phyloP scores from a whole-genome alignment of 2,797 vertebrate genomes.

The Schizopygopsis malacanthus region DNA sequence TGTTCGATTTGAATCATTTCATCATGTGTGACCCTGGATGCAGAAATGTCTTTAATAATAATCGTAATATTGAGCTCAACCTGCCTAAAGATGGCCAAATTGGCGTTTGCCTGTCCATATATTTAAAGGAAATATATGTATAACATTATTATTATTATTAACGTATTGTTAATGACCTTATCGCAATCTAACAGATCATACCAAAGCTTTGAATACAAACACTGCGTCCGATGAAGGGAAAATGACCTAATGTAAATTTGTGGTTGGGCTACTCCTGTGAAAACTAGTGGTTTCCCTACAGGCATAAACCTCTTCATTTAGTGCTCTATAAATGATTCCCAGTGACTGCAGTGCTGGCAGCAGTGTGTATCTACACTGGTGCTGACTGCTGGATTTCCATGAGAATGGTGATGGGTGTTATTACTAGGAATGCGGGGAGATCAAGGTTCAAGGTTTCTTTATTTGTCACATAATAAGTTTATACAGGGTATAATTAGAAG shows the following conservation, averaged over 20 bases:
- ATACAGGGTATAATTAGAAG: too few species aligned
- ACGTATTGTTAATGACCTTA: neutral
- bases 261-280: neutral
- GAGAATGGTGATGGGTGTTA: conserved; percentile 27
- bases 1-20: neutral
- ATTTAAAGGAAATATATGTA: neutral
- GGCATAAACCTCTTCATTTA: conserved; percentile 23
- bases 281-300: conserved; percentile 9
- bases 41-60: neutral
- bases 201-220: neutral
- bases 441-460: too few species aligned
- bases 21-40: neutral
- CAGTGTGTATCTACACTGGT: neutral
- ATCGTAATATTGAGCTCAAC: neutral
- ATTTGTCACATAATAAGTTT: too few species aligned
- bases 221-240: neutral
- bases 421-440: neutral
- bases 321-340: conserved; percentile 25
- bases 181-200: neutral
- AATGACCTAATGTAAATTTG: neutral
- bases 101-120: neutral
- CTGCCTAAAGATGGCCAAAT: neutral
- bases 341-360: conserved; percentile 12
- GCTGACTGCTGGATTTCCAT: conserved; percentile 35
- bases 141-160: neutral